Conservation (phyloP, 2,797 vertebrate species). For the Danio jaintianensis region DNA sequence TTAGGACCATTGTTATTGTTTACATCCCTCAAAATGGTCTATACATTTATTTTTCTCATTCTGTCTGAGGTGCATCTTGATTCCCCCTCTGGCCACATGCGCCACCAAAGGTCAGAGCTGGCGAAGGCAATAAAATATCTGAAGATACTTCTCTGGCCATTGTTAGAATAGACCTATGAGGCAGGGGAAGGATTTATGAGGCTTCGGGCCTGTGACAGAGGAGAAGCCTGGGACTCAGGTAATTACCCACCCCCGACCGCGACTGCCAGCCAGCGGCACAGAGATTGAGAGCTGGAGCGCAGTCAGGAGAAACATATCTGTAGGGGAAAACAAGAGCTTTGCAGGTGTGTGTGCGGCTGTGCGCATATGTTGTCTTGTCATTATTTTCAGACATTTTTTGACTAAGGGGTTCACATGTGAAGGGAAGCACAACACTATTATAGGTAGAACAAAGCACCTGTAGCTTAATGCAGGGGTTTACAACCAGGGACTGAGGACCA, state of each 20-base stretch:
- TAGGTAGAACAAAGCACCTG: not conserved
- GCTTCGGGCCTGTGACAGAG: conserved; percentile 22
- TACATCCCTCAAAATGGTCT: too few relatives aligned
- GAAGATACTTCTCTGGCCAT: conserved; percentile 23
- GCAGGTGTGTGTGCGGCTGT: not conserved
- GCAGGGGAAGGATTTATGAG: conserved; percentile 41
- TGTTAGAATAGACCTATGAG: conserved; percentile 29
- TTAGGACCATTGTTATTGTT: too few relatives aligned
- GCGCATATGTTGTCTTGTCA: not conserved
- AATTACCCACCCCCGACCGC: conserved; percentile 55
- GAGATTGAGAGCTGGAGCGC: conserved; percentile 61
- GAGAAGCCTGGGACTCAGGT: conserved; percentile 52
- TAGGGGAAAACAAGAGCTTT: not conserved
- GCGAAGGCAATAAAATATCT: conserved; percentile 61
- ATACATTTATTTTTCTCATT: conserved; percentile 28
- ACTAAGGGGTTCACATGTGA: not conserved
- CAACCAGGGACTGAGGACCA: not conserved
- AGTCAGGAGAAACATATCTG: conserved; percentile 31
- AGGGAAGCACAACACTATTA: not conserved
- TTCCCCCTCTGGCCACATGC: conserved; percentile 52
- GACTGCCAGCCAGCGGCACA: conserved; percentile 60
- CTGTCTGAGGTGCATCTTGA: conserved; percentile 8
- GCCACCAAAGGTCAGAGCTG: conserved; percentile 75
- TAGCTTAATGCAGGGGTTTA: not conserved
- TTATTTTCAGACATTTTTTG: not conserved